These are phyloP conservation scores for Leistus spinibarbis DNA, from an alignment of 2,888 invertebrate genomes.

Conservation along the genomic window DNA sequence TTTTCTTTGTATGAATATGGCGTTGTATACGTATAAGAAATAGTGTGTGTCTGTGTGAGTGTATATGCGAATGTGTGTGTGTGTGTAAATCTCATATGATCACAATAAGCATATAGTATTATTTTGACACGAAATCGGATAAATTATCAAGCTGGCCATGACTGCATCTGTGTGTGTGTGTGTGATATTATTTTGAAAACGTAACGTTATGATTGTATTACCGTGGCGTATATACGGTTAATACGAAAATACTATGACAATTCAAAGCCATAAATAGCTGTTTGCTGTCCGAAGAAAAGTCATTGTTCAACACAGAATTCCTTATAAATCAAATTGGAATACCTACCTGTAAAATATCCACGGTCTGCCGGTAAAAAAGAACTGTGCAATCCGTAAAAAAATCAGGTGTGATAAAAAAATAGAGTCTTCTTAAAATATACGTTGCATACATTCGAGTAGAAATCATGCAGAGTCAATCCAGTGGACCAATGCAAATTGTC, in stretches of 20 bases:
- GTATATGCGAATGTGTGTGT: background rate
- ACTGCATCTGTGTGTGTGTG: background rate
- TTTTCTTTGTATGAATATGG: background rate
- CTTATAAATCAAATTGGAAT: conserved; percentile 32
- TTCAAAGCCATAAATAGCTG: conserved; percentile 34
- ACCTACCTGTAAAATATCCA: background rate
- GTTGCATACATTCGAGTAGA: conserved; percentile 55
- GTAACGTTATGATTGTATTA: conserved; percentile 12
- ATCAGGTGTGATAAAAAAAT: conserved; percentile 55
- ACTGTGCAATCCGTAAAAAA: conserved; percentile 45
- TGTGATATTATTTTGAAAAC: conserved; percentile 35
- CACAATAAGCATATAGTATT: background rate
- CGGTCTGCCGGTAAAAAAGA: conserved; percentile 19
- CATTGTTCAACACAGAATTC: conserved; percentile 33
- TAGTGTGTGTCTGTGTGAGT: background rate
- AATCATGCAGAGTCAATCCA: conserved; percentile 52
- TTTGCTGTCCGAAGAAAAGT: conserved; percentile 9
- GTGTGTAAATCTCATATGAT: conserved; percentile 13
- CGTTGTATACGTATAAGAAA: background rate
- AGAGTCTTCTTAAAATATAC: conserved; percentile 53
- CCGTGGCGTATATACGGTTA: conserved; percentile 11
- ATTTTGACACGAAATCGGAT: conserved; percentile 35
- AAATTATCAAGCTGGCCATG: conserved; percentile 19
- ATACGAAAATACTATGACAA: conserved; percentile 40
- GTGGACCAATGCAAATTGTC: conserved; percentile 25